Percentiles rank a stretch among this genome's conserved stretches.
Evolutionary conservation across 2,888 invertebrate species (phyloP).

Genomic region (Scaptomyza reducta): DNA sequence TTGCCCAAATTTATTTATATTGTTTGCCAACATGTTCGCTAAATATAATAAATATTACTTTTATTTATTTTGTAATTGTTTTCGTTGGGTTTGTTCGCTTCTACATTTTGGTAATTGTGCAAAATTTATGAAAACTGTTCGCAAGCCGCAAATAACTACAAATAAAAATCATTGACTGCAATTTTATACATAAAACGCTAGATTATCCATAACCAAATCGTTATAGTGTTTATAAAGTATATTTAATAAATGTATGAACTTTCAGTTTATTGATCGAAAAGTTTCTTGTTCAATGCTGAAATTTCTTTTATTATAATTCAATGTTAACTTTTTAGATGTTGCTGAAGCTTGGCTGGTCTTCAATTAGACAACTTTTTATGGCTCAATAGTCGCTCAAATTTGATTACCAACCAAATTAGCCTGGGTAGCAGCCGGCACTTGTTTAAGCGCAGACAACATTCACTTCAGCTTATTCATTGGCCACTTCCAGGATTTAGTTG

Average conservation of each 20-base stretch:
- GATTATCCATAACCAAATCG: too few relatives aligned
- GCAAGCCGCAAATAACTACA: background rate
- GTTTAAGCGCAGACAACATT: constrained; percentile 9
- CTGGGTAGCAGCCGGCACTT: constrained; percentile 46
- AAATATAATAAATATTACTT: constrained; percentile 64
- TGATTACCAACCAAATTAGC: constrained; percentile 62
- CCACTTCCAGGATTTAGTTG: constrained; percentile 30
- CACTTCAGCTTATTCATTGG: constrained; percentile 29
- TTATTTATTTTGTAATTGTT: constrained; percentile 15
- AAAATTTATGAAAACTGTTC: constrained; percentile 41
- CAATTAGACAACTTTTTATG: constrained; percentile 50
- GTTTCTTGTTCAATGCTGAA: too few relatives aligned
- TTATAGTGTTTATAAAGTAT: too few relatives aligned
- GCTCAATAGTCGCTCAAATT: constrained; percentile 61
- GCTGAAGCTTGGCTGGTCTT: background rate
- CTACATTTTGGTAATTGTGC: constrained; percentile 38
- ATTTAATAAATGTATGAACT: too few relatives aligned
- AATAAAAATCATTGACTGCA: constrained; percentile 1
- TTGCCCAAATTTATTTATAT: constrained; percentile 60
- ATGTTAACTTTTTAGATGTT: background rate
- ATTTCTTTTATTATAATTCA: background rate
- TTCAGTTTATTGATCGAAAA: too few relatives aligned
- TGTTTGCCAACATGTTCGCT: constrained; percentile 63
- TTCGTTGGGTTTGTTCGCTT: constrained; percentile 16
- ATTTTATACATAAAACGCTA: background rate